Percentiles rank a stretch among this genome's conserved stretches.
These are phyloP conservation scores for Caenorhabditis latens DNA, from an alignment of 1,140 invertebrate species.

Conservation along the genomic window DNA sequence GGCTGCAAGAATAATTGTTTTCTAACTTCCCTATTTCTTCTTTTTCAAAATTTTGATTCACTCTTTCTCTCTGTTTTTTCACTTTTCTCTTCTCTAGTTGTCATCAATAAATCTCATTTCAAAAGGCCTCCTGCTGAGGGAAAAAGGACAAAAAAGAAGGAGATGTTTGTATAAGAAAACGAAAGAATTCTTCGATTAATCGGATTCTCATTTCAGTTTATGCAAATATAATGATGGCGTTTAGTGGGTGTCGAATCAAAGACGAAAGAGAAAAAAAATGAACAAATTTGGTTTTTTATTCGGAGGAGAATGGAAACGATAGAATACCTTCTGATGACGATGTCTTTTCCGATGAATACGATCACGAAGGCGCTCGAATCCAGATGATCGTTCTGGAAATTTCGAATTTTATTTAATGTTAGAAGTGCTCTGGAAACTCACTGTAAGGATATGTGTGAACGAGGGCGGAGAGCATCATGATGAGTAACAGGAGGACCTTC, in stretches of 20 bases:
- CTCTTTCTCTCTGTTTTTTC: background rate
- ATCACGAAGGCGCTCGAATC: constrained; percentile 53
- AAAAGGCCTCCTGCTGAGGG: constrained; percentile 34
- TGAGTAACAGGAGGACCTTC: constrained; percentile 49
- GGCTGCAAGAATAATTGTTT: constrained; percentile 41
- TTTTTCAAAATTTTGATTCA: background rate
- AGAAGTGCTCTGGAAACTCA: background rate
- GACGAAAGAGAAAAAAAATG: background rate
- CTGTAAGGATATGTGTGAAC: constrained; percentile 50
- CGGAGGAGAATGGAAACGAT: background rate
- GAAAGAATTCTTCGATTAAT: constrained; percentile 39
- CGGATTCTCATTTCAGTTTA: constrained; percentile 42
- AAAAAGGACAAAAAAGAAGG: background rate
- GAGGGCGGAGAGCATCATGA: constrained; percentile 49
- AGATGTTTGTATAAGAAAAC: constrained; percentile 31
- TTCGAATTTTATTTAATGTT: background rate
- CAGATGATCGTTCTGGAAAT: constrained; percentile 34
- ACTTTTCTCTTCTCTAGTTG: background rate
- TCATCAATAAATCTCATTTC: constrained; percentile 47
- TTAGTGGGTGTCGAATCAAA: constrained; percentile 28
- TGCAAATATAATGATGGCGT: constrained; percentile 44
- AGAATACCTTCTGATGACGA: constrained; percentile 39
- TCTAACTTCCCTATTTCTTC: no score
- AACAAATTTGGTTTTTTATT: background rate
- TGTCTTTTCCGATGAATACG: constrained; percentile 44